Conservation (phyloP, 1,140 invertebrate species). For the Sesamia nonagrioides region DNA sequence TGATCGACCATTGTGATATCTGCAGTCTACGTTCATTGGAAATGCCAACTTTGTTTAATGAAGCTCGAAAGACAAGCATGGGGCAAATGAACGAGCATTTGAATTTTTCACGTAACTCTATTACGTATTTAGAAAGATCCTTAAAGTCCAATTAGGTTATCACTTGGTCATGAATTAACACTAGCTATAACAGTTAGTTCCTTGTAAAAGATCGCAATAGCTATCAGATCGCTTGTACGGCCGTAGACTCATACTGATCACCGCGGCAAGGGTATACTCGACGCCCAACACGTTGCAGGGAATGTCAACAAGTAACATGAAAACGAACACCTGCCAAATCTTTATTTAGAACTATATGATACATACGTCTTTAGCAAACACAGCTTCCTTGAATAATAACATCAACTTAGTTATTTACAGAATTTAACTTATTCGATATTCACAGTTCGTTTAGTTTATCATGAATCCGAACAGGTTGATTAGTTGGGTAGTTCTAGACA, state of each 20-base stretch:
- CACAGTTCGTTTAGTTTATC: neutral
- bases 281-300: neutral
- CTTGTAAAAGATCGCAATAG: conserved; percentile 39
- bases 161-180: conserved; percentile 47
- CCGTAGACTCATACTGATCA: neutral
- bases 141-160: conserved; percentile 28
- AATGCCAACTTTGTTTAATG: neutral
- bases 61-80: neutral
- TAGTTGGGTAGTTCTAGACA: neutral
- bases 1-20: neutral
- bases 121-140: conserved; percentile 24
- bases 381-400: conserved; percentile 8
- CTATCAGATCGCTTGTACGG: neutral
- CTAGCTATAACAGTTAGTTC: conserved; percentile 18
- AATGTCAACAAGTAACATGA: conserved; percentile 20
- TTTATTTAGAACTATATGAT: conserved; percentile 20
- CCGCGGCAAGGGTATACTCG: neutral
- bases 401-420: neutral
- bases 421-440: conserved; percentile 14
- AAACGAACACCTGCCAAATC: neutral
- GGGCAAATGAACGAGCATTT: neutral
- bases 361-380: neutral
- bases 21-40: neutral
- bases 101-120: neutral
- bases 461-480: neutral